Evolutionary conservation across 30 jellyfish, hydroid and myxozoan genomes (phyloP), one percentile per base, ranked within the genome.

Genomic region (Morbakka virulenta): DNA sequence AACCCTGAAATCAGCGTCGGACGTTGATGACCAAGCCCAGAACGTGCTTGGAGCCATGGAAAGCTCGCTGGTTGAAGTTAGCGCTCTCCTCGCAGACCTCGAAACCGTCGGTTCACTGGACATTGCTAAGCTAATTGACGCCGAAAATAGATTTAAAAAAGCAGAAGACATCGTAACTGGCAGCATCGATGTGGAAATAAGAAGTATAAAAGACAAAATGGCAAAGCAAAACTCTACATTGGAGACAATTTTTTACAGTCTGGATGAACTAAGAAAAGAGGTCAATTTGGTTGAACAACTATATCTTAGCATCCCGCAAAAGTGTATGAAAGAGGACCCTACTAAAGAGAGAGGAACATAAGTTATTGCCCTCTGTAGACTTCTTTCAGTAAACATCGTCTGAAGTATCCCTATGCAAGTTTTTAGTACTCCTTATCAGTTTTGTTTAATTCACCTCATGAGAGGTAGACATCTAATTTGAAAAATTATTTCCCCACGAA

Each of bases 61-160:
- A 6, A 17, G 17, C 17, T 47, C 92, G 13, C 74, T 91, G 27
- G 82, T 50, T 50, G 95, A 79, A 34, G 89, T 91, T 4, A 95
- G 85, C 27, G 81, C 79, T 41, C 86, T 91, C n/a, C 32, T 91
- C 28, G 89, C 53, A 20, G 89, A 80, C 36, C 81, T 92, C 23
- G 80, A 51, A 24, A 72, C 33, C 3, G 51, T 92, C 50, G 95
- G 69, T 2, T 50, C 24, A 6, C 35, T 92, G 20, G 91, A 92
- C 62, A 0, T 76, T 34, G 86, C 93, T 47, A 76, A 72, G n/a
- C 76, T 92, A 73, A 89, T 75, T 72, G 95, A 76, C 21, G 99
- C 99, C 11, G 99, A 92, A 36, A 67, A 67, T 25, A 74, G 96
- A 62, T 86, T 92, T 53, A 70, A 77, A 34, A 49, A 34, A n/a